Conservation (phyloP, 2,113 vertebrate genomes). For the Platanista minor region DNA sequence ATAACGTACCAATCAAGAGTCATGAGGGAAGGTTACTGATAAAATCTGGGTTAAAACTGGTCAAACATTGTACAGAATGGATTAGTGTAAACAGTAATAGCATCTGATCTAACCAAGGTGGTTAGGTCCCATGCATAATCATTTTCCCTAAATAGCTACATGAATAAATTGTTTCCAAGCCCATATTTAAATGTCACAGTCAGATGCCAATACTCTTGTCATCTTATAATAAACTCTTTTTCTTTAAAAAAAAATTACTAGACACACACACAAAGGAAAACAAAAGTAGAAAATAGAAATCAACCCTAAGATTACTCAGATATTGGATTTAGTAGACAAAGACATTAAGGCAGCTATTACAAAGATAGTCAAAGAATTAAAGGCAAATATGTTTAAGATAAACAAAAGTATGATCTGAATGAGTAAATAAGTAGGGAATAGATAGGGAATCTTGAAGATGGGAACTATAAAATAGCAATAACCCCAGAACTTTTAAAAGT, state of each 20-base stretch:
- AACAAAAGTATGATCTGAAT: not conserved
- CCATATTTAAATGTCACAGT: not conserved
- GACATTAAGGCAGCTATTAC: not conserved
- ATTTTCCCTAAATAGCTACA: not conserved
- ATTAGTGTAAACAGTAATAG: not conserved
- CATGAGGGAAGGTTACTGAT: not conserved
- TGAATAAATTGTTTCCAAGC: not conserved
- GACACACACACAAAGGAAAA: not conserved
- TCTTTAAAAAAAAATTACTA: not conserved
- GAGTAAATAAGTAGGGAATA: not conserved
- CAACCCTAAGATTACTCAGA: not conserved
- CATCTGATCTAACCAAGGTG: not conserved
- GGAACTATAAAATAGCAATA: not conserved
- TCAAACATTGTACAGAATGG: not conserved
- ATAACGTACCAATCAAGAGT: too few relatives aligned
- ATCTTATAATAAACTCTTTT: not conserved
- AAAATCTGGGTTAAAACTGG: not conserved
- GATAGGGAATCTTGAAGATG: not conserved
- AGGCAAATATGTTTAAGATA: constrained; percentile 1
- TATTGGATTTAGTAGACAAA: constrained; percentile 3
- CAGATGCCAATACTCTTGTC: not conserved
- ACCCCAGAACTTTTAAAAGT: not conserved
- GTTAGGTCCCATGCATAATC: not conserved
- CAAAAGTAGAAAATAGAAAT: not conserved
- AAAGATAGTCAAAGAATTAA: not conserved